Base-by-base conservation (phyloP, 2,888 invertebrate genomes). In the Abrostola triplasia region DNA sequence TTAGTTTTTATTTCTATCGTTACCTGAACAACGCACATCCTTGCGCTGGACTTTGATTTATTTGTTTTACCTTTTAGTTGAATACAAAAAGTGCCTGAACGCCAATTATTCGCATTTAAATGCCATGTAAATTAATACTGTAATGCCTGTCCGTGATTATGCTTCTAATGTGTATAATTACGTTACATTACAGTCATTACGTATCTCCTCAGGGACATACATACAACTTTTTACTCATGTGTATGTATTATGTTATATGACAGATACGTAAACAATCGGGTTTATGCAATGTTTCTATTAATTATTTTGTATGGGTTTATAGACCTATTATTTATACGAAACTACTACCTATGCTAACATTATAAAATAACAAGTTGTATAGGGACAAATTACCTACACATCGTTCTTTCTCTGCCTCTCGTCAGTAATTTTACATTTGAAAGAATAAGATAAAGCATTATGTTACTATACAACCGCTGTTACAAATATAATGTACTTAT, bases 1-100 rank as follows among this genome's bases (percentile, higher is more conserved):
- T 71, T 72, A 63, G 76, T 84, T 85, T 87, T 87, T 85, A 79
- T 81, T 80, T 71, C 61, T 75, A 77, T 78, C 66, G 74, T 76
- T 70, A 73, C 56, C 40, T 58, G 56, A 60, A 70, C 73, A 72
- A 79, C 75, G 66, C 70, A 72, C 67, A 61, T 70, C 59, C 69
- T 64, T 44, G 47, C 36, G 36, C 52, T 64, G 69, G 57, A 67
- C 67, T 79, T 69, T 62, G 66, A 52, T 69, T 70, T 58, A 61
- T 70, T 70, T 76, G 54, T 70, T 48, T 50, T 38, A 37, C 6
- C 9, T 5, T 37, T 40, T 13, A 6, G 40, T 10, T 6, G 13
- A n/a, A 38, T 24, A 9, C 13, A 24, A 38, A 37, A 44, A 35
- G 11, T 44, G n/a, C 6, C 54, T 36, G 35, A 12, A 11, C 13